Evolutionary conservation across 2,888 invertebrate genomes (phyloP).

Genomic region (Automeris io): DNA sequence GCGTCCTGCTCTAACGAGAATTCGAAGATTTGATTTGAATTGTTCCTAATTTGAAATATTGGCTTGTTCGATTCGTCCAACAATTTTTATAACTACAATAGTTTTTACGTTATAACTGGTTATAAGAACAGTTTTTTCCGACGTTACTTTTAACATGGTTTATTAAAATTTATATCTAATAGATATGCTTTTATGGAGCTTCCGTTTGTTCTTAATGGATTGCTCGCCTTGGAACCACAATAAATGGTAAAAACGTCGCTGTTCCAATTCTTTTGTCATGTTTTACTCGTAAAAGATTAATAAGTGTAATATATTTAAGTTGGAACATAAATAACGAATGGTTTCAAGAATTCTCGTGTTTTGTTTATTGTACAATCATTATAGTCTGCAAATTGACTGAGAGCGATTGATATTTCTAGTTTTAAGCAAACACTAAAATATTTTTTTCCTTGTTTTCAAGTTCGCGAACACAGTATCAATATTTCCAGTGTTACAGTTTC

Average conservation of each 20-base stretch:
- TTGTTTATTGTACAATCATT: constrained; percentile 9
- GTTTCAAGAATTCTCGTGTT: constrained; percentile 10
- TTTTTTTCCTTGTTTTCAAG: too few relatives aligned
- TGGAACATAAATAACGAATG: constrained; percentile 15
- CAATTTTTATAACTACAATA: constrained; percentile 46
- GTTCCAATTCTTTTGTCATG: constrained; percentile 33
- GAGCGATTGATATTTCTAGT: background rate
- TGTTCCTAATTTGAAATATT: constrained; percentile 75
- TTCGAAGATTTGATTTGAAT: constrained; percentile 75
- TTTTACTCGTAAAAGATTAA: constrained; percentile 51
- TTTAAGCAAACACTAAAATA: constrained; percentile 13
- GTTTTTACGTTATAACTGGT: constrained; percentile 42
- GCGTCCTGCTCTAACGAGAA: constrained; percentile 75
- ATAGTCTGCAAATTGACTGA: constrained; percentile 9
- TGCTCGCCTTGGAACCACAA: constrained; percentile 41
- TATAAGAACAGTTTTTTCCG: constrained; percentile 30
- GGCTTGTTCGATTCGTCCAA: constrained; percentile 48
- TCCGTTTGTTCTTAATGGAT: constrained; percentile 63
- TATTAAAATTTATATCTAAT: constrained; percentile 59
- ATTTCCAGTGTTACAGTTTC: too few relatives aligned
- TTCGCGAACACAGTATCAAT: too few relatives aligned
- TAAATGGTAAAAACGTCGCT: constrained; percentile 51
- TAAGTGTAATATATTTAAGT: constrained; percentile 33
- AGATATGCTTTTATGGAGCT: constrained; percentile 46
- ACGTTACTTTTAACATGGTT: constrained; percentile 44